phyloP scores from a whole-genome alignment of 1,140 invertebrate species.

The Portunus trituberculatus region DNA sequence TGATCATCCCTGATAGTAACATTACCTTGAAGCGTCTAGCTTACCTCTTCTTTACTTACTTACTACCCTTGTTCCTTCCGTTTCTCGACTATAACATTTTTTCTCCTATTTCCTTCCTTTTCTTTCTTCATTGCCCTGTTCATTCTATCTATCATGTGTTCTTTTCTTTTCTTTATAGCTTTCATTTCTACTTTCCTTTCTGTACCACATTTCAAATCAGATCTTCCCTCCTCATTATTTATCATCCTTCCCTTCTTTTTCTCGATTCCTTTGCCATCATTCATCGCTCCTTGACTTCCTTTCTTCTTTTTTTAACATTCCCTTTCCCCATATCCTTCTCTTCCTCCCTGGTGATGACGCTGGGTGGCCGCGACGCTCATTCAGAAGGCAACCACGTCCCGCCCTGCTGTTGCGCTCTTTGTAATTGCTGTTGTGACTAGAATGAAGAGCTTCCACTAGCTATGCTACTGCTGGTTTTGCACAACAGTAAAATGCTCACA shows the following conservation, averaged over 20 bases:
- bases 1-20: no score
- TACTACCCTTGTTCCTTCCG: neutral
- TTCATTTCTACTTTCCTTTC: neutral
- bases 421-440: constrained; percentile 2
- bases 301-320: neutral
- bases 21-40: no score
- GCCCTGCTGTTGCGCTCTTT: neutral
- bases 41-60: no score
- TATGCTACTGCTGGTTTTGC: neutral
- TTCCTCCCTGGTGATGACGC: neutral
- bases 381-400: neutral
- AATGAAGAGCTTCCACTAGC: neutral
- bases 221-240: no score
- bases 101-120: no score
- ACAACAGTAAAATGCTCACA: neutral
- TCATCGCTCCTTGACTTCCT: neutral
- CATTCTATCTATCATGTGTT: neutral
- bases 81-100: neutral
- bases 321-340: neutral
- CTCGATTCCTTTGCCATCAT: neutral
- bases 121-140: neutral
- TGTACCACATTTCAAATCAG: neutral
- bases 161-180: neutral
- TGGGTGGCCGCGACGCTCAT: neutral
- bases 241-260: neutral